Base-by-base conservation (phyloP, 2,888 invertebrate genomes). In the Nomada hirtipes region DNA sequence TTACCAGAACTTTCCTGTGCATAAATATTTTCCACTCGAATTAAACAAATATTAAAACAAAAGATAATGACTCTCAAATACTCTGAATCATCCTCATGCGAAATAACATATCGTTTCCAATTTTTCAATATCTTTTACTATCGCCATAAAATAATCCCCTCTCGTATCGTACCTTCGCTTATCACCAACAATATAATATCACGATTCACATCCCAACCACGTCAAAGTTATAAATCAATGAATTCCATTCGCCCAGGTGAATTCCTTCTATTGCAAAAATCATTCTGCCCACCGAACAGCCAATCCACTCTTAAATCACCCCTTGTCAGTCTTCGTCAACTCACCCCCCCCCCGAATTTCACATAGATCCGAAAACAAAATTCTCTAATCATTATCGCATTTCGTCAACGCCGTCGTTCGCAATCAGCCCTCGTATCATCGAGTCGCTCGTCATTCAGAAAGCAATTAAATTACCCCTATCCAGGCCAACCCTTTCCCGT, bases 381-480 rank as follows among this genome's bases (percentile, higher is more conserved):
- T 13, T 52, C 42, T 23, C n/a, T 36, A 68, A 42, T 60, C 23
- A 26, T 20, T 18, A 52, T 72, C n/a, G 42, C 26, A 20, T 29
- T 26, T 55, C 20, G 13, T 10, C 50, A 23, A 18, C 2, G 26
- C 2, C 23, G n/a, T 44, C 26, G 26, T 65, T 68, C 9, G 23
- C 10, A n/a, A 15, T 2, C 18, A 7, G 47, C 50, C 50, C 23
- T 18, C 36, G n/a, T 50, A 23, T 47, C 67, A 60, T 50, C 65
- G 36, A 23, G 11, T n/a, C 55, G 10, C 20, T 18, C 52, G 23
- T 13, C 64, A 52, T 73, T 20, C 29, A 2, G 23, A 23, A 11
- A 55, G 52, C 53, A 23, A 77, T 77, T 65, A 20, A 77, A 52
- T 60, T 65, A 61, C 29, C 73, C 64, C 52, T 59, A 4, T 44